Conservation (phyloP, 2,797 vertebrate genomes). For the Etheostoma perlongum region DNA sequence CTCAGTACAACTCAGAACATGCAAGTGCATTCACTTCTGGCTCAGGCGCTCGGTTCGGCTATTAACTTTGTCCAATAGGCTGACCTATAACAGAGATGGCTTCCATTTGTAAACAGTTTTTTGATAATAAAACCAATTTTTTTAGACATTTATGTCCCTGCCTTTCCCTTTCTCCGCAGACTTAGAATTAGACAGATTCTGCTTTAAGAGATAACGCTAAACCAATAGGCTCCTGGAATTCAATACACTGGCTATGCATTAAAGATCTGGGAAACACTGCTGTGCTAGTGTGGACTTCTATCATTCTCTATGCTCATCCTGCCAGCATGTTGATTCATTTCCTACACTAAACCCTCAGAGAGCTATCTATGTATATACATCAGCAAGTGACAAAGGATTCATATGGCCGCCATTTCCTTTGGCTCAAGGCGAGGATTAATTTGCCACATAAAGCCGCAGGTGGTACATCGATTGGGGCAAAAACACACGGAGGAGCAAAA, state of each 20-base stretch:
- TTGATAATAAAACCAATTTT: slow-evolving; percentile 44
- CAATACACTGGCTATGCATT: slow-evolving; percentile 20
- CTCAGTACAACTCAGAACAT: slow-evolving; percentile 48
- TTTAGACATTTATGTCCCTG: slow-evolving; percentile 1
- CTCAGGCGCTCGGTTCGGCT: slow-evolving; percentile 26
- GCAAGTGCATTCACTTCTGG: slow-evolving; percentile 55
- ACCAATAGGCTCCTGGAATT: slow-evolving; percentile 38
- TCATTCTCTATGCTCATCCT: slow-evolving; percentile 42
- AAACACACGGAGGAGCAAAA: slow-evolving; percentile 21
- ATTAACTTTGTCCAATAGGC: slow-evolving; percentile 40
- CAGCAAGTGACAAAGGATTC: slow-evolving; percentile 47
- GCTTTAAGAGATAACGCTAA: slow-evolving; percentile 44
- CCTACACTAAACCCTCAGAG: slow-evolving; percentile 37
- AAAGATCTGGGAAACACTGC: slow-evolving; percentile 32
- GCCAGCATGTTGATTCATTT: slow-evolving; percentile 39
- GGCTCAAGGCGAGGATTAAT: slow-evolving; percentile 30
- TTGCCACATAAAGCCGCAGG: slow-evolving; percentile 30
- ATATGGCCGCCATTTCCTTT: slow-evolving; percentile 30
- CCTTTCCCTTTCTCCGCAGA: slow-evolving; percentile 4
- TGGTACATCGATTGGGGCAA: slow-evolving; percentile 37
- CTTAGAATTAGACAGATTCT: slow-evolving; percentile 17
- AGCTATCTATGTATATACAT: slow-evolving; percentile 50
- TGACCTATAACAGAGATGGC: slow-evolving; percentile 8
- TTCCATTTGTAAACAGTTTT: slow-evolving; percentile 35
- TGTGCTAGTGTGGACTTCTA: slow-evolving; percentile 17